Base-by-base conservation (phyloP, 2,888 invertebrate genomes). In the Eledona agricola region DNA sequence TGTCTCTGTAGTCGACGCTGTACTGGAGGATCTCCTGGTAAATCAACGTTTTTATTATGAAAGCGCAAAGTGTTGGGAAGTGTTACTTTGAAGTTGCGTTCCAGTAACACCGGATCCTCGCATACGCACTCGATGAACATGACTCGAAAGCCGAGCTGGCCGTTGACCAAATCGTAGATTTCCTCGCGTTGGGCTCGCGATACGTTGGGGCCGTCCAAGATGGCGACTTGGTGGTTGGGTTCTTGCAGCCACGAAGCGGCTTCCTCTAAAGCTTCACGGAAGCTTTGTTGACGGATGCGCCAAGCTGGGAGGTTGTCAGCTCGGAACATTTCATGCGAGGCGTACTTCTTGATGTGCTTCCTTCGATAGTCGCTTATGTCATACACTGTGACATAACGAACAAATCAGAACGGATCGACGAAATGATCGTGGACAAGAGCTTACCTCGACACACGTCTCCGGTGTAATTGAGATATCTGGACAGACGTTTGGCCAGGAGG, bases 111-210 rank as follows among this genome's bases (percentile, higher is more conserved):
- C 1, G 83, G 81, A 70, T 95, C 92, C 64, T 93, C 90, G 77
- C 95, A 94, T 58, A 94, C 84, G 73, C 92, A 93, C 75, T 96
- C 96, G 59, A 96, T 87, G 78, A 95, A 95, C 72, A 96, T 86
- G 51, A 95, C 86, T 66, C 93, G 86, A 77, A 89, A 91, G 52
- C 90, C 88, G 77, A 88, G 81, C 58, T 87, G 83, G 3, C 83
- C 79, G 56, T 84, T 80, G 59, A 90, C 86, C 69, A 90, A 85
- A 52, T 88, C 85, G 71, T 85, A 82, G 42, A 93, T 82, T 69
- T 90, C 84, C 60, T 88, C 82, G 13, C 96, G 84, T 58, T 95
- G 88, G 46, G 87, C 85, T 29, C 87, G 80, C 0, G 93, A 93
- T 23, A 94, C 91, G 77, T 96, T 93, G 10, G 95, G 95, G 17